Base-by-base conservation (phyloP, 2,888 invertebrate genomes). In the Itoplectis maculator region DNA sequence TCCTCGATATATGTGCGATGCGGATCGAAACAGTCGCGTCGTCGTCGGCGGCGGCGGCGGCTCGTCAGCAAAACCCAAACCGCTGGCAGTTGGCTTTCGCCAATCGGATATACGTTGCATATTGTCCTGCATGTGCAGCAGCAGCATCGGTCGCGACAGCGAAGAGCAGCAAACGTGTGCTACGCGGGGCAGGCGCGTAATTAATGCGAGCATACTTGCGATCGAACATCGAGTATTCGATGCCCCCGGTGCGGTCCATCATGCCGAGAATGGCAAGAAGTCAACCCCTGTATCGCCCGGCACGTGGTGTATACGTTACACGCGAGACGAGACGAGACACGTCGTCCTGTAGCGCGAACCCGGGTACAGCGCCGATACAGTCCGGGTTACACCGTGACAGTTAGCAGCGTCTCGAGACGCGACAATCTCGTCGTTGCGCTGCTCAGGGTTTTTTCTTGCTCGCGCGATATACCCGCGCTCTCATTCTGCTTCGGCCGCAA, bases 1-100 rank as follows among this genome's bases (percentile, higher is more conserved):
- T 91, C 85, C 87, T 85, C 84, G 81, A 86, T 79, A 84, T 77
- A 61, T 66, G 65, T 77, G 40, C 74, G 75, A 68, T 83, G 83
- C 80, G 75, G 80, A 76, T 72, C 77, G 80, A 76, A n/a, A 79
- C 69, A 47, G 70, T 35, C 75, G 66, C n/a, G n/a, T n/a, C n/a
- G 42, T 65, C 65, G 65, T 45, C 42, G 23, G 8, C 23, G 42
- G 61, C 18, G 37, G 15, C 61, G 61, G 42, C 65, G 77, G 61
- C 76, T 79, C 81, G 76, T 79, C 80, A 77, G n/a, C 79, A 84
- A 83, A 86, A 85, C 83, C 79, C 18, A 61, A 65, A 54, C 45
- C 69, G 45, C 66, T 68, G 51, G 80, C 61, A 73, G 80, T 63
- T 69, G 47, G 79, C 81, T 61, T 68, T 74, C 59, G 83, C 69